Evolutionary conservation across 2,113 vertebrate species (phyloP).

Genomic region (Ailurus styani): DNA sequence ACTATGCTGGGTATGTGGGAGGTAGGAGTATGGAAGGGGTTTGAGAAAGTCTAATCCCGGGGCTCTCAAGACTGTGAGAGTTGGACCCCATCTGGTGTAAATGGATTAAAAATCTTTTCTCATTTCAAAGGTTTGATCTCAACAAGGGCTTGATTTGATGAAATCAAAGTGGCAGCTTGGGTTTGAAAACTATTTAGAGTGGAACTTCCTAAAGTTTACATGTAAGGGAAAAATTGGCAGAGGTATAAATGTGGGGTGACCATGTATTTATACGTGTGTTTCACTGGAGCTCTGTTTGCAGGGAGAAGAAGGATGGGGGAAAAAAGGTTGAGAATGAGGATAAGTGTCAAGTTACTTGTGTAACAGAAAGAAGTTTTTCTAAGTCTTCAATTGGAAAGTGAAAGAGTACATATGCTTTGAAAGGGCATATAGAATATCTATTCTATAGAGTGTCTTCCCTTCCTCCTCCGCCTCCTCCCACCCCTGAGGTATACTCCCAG

Average conservation of each 20-base stretch:
- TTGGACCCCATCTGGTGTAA: constrained; percentile 89
- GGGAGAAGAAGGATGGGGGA: background rate
- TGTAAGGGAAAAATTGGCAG: constrained; percentile 66
- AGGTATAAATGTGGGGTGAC: constrained; percentile 60
- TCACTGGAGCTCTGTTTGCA: constrained; percentile 31
- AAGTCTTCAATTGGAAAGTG: background rate
- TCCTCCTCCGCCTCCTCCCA: background rate
- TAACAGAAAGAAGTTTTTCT: background rate
- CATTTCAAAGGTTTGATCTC: constrained; percentile 97
- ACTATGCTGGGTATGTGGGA: constrained; percentile 48
- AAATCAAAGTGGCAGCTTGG: constrained; percentile 99
- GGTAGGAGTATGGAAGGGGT: constrained; percentile 52
- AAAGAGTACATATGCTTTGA: background rate
- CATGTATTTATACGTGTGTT: constrained; percentile 52
- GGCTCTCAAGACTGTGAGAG: constrained; percentile 87
- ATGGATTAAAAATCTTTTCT: constrained; percentile 96
- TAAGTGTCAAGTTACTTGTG: background rate
- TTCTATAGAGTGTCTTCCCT: background rate
- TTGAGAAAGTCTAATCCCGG: constrained; percentile 89
- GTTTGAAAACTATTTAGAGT: constrained; percentile 89
- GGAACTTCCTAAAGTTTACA: constrained; percentile 85
- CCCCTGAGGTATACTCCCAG: background rate
- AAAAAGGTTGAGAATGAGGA: background rate
- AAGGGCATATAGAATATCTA: background rate
- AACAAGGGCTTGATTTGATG: constrained; percentile 94